Percentiles rank a stretch among this genome's conserved stretches.
phyloP scores from a whole-genome alignment of 2,797 vertebrate species.

The Cyprinodon diabolis region DNA sequence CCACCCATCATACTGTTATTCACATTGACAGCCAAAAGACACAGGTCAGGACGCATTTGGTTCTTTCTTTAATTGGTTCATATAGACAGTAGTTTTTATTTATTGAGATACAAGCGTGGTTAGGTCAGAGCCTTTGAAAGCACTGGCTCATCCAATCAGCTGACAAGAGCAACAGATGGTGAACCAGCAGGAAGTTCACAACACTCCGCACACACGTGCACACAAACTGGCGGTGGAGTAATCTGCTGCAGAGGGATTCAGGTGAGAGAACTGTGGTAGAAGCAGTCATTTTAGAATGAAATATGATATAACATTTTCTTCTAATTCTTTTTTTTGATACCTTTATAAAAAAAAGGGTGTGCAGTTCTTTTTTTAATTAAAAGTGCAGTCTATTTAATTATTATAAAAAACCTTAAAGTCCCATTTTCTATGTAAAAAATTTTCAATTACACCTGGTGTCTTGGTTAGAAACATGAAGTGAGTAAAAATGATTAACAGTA shows the following conservation, averaged over 20 bases:
- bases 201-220: neutral
- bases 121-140: constrained; percentile 56
- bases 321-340: too few relatives aligned
- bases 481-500: neutral
- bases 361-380: too few relatives aligned
- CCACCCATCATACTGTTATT: constrained; percentile 23
- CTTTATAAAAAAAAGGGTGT: too few relatives aligned
- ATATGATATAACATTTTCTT: neutral
- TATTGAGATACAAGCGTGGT: constrained; percentile 21
- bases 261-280: constrained; percentile 65
- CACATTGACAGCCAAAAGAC: constrained; percentile 24
- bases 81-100: constrained; percentile 47
- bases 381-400: neutral
- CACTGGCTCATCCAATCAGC: constrained; percentile 66
- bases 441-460: too few relatives aligned
- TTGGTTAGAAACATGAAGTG: neutral
- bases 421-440: too few relatives aligned
- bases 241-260: constrained; percentile 54
- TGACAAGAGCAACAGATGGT: constrained; percentile 73
- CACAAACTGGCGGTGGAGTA: constrained; percentile 25
- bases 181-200: constrained; percentile 64
- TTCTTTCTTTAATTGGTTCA: constrained; percentile 1
- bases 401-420: neutral
- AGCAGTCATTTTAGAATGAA: constrained; percentile 3
- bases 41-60: constrained; percentile 2